These are phyloP conservation scores for Mormyrus iriodes DNA, from an alignment of 2,113 vertebrate genomes.

Conservation along the genomic window DNA sequence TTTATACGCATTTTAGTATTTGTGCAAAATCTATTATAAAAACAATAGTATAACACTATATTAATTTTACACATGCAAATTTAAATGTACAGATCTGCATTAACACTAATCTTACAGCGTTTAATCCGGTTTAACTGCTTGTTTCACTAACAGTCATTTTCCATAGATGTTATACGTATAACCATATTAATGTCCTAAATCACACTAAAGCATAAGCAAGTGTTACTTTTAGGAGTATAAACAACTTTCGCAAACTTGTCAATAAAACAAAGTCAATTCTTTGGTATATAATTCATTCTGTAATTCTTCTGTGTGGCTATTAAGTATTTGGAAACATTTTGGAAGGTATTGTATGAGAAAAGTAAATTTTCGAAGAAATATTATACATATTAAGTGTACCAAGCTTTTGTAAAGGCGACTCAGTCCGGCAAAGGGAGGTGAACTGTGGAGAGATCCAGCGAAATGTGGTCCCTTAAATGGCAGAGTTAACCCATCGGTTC, in stretches of 20 bases:
- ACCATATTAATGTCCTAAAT: neutral
- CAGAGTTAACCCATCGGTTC: neutral
- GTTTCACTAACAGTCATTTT: neutral
- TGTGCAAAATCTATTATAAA: neutral
- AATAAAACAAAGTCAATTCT: neutral
- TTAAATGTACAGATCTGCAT: neutral
- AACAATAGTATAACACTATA: neutral
- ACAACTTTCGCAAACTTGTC: neutral
- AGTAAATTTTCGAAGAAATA: neutral
- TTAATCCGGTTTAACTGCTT: neutral
- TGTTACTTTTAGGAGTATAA: neutral
- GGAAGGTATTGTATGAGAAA: neutral
- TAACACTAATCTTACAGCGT: neutral
- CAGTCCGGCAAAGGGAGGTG: neutral
- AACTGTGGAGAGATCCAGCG: neutral
- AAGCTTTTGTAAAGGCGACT: neutral
- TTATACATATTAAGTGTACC: neutral
- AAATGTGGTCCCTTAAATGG: neutral
- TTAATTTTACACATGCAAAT: neutral
- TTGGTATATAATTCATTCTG: neutral
- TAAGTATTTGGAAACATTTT: neutral
- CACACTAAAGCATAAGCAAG: neutral
- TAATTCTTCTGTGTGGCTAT: neutral
- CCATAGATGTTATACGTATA: neutral
- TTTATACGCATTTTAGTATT: neutral